phyloP scores from a whole-genome alignment of 2,888 invertebrate genomes.

The Luperina testacea region DNA sequence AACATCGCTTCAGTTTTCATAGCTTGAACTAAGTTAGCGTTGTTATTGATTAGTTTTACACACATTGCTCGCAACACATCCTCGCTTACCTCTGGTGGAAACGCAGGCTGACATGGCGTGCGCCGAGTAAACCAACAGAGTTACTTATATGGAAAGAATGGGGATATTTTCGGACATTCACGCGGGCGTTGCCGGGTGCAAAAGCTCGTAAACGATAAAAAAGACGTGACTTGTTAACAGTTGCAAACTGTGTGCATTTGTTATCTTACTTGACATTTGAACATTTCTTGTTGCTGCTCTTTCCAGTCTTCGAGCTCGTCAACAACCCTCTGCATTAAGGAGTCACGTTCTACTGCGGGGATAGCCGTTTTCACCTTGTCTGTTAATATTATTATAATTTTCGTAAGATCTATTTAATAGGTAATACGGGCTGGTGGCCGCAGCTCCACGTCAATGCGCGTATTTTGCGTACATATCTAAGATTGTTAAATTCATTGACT shows the following conservation, averaged over 20 bases:
- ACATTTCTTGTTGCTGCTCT: constrained; percentile 91
- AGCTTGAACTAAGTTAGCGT: no score
- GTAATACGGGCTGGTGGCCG: no score
- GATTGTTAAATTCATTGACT: neutral
- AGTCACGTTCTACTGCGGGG: constrained; percentile 75
- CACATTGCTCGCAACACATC: no score
- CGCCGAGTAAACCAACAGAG: no score
- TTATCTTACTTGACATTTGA: constrained; percentile 88
- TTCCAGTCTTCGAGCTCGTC: constrained; percentile 94
- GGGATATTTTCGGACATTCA: no score
- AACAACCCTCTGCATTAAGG: constrained; percentile 89
- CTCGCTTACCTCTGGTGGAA: no score
- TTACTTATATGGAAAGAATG: neutral
- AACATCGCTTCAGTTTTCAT: no score
- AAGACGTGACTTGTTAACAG: neutral
- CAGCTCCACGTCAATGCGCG: no score
- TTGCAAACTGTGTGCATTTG: neutral
- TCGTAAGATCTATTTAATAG: neutral
- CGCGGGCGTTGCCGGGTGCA: no score
- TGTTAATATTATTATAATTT: constrained; percentile 51
- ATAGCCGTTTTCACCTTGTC: constrained; percentile 74
- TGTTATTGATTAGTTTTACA: no score
- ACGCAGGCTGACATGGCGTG: no score
- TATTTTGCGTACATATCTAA: neutral
- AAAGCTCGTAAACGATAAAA: no score